Evolutionary conservation across 1,140 invertebrate species (phyloP).

Genomic region (Phenacoccus solenopsis): DNA sequence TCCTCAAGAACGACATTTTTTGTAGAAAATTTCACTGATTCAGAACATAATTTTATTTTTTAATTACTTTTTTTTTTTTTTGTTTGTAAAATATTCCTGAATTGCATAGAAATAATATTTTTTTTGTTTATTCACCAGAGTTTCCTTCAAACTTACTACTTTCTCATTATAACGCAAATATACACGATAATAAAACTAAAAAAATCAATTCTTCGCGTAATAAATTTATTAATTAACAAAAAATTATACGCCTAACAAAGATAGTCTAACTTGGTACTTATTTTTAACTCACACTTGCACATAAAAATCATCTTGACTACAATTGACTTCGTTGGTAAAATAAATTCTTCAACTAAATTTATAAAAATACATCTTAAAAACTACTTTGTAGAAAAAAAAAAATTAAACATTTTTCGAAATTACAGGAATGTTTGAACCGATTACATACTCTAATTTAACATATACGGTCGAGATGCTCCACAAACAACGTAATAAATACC

Average conservation of each 20-base stretch:
- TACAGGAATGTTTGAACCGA: not conserved
- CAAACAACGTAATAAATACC: no score
- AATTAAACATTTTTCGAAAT: not conserved
- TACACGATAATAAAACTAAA: not conserved
- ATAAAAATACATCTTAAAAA: not conserved
- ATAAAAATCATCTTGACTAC: slow-evolving; percentile 6
- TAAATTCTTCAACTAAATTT: not conserved
- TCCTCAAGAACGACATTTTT: no score
- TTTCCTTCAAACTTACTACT: no score
- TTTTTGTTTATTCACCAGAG: no score
- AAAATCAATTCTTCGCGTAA: not conserved
- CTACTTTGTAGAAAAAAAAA: not conserved
- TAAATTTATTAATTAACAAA: slow-evolving; percentile 13
- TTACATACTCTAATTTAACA: not conserved
- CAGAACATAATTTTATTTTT: no score
- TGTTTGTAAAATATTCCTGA: no score
- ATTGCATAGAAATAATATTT: no score
- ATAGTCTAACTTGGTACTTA: slow-evolving; percentile 9
- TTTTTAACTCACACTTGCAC: not conserved
- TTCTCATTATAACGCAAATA: no score
- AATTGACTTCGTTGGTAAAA: not conserved
- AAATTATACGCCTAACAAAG: slow-evolving; percentile 7
- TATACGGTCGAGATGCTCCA: not conserved
- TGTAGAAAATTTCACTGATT: no score
- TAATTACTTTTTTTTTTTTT: no score